Conservation (phyloP, 2,797 vertebrate species). For the Lagorchestes hirsutus region DNA sequence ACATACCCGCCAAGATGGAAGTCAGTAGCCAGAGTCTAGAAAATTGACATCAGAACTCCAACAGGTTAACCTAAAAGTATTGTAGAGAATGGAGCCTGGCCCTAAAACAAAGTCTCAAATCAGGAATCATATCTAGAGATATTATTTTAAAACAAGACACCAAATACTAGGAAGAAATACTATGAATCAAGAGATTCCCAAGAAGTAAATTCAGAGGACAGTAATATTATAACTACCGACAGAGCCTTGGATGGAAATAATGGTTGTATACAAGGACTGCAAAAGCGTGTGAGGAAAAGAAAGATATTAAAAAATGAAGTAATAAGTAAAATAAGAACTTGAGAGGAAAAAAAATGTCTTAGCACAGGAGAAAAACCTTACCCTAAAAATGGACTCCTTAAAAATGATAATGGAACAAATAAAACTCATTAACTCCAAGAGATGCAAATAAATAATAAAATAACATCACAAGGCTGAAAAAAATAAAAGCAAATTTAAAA, state of each 20-base stretch:
- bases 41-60: background rate
- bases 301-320: background rate
- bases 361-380: background rate
- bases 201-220: background rate
- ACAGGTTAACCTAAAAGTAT: background rate
- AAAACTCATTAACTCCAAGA: background rate
- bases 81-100: background rate
- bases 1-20: background rate
- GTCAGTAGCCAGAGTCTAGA: background rate
- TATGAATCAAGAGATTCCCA: background rate
- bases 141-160: background rate
- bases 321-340: background rate
- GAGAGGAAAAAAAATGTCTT: background rate
- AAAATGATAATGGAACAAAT: background rate
- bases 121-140: background rate
- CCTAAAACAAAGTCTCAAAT: background rate
- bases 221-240: background rate
- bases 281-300: background rate
- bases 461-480: background rate
- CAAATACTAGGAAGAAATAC: background rate
- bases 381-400: background rate
- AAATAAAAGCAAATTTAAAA: background rate
- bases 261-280: background rate
- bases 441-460: background rate
- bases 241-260: background rate